Conservation (phyloP, 1,140 invertebrate species). For the Bombus pascuorum region DNA sequence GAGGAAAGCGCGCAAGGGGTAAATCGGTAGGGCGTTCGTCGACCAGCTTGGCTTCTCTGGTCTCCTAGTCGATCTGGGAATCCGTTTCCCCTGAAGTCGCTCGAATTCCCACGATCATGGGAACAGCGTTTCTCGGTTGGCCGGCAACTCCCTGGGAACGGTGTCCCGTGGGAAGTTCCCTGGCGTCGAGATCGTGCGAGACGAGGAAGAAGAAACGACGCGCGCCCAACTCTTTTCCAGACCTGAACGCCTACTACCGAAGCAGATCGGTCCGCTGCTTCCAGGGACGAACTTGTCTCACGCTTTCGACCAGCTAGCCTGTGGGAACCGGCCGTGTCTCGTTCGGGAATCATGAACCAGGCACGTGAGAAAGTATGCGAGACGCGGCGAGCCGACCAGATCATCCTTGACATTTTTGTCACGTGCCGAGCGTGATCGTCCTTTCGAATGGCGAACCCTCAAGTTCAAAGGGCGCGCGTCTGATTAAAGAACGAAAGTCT, state of each 20-base stretch:
- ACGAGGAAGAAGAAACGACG: background rate
- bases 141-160: conserved; percentile 38
- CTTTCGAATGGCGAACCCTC: background rate
- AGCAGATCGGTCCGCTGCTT: conserved; percentile 60
- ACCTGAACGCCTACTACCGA: conserved; percentile 67
- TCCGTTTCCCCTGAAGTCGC: conserved; percentile 79
- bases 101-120: conserved; percentile 77
- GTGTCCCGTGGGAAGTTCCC: conserved; percentile 71
- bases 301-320: conserved; percentile 58
- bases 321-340: conserved; percentile 52
- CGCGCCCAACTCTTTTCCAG: conserved; percentile 57
- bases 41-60: conserved; percentile 66
- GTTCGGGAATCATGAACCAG: conserved; percentile 20
- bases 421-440: conserved; percentile 28
- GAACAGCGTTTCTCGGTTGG: conserved; percentile 6
- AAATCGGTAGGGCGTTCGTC: conserved; percentile 3
- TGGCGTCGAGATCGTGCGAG: conserved; percentile 10
- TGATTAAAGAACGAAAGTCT: background rate
- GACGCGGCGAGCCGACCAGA: background rate
- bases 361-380: conserved; percentile 48
- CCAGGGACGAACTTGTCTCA: conserved; percentile 60
- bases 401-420: conserved; percentile 7
- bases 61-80: conserved; percentile 79
- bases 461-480: conserved; percentile 4
- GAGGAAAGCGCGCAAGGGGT: conserved; percentile 41